Conservation (phyloP, 2,797 vertebrate species). For the Anomalospiza imberbis region DNA sequence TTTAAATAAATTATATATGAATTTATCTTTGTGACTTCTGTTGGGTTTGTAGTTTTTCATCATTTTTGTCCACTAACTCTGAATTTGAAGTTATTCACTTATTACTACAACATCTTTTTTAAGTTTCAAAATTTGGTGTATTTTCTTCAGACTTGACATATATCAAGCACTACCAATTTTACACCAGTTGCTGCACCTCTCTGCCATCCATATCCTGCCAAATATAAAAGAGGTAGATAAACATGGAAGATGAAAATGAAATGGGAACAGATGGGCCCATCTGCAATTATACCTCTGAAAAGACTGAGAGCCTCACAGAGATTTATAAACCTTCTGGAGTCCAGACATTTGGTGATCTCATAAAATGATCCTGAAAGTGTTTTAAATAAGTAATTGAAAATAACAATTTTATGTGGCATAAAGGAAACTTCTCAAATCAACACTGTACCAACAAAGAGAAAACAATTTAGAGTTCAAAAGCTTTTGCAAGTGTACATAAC, state of each 20-base stretch:
- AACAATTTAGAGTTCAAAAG: neutral
- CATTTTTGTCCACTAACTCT: neutral
- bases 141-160: neutral
- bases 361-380: conserved; percentile 12
- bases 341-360: neutral
- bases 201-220: neutral
- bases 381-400: conserved; percentile 13
- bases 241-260: conserved; percentile 7
- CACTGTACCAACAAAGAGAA: neutral
- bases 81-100: neutral
- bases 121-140: neutral
- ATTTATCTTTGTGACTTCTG: neutral
- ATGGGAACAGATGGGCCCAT: conserved; percentile 37
- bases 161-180: neutral
- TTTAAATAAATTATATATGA: neutral
- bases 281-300: conserved; percentile 30
- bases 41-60: neutral
- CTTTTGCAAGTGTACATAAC: neutral
- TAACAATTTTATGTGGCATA: neutral
- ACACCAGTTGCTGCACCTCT: neutral
- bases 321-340: conserved; percentile 37
- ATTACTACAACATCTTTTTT: neutral
- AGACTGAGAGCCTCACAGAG: neutral
- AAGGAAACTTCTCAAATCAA: neutral
- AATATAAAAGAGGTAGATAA: neutral